Evolutionary conservation across 2,888 invertebrate genomes (phyloP), one percentile per base, ranked within the genome.

Genomic region (Beris chalybata): DNA sequence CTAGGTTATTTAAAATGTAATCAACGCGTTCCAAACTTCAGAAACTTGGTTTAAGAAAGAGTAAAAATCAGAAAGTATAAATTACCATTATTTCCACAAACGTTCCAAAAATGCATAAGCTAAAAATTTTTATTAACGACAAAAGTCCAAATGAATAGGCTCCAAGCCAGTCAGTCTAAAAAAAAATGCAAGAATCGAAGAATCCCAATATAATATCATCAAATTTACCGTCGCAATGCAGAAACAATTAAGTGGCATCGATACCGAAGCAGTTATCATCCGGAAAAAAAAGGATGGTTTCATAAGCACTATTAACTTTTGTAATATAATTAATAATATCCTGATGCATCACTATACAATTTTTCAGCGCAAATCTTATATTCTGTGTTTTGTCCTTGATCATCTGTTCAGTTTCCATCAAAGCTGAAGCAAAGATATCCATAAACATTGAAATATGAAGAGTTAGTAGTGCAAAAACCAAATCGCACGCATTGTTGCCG

Each of bases 81-180:
- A 2, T 31, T n/a, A 55, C 54, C 54, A 30, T 55, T n/a, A 55
- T 30, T 32, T 55, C 54, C 9, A 55, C 54, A 55, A 55, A 55
- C 2, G 54, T 32, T 32, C 54, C 54, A 12, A 55, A 38, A 7
- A 55, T 30, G 15, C 54, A 55, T n/a, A 32, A 55, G 12, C 32
- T 55, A 13, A 55, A 55, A 9, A 55, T 55, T n/a, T 55, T 55
- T 38, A 31, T 55, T 30, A 55, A 7, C 13, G 32, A 55, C 7
- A 55, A 55, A 7, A 55, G 32, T 13, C 5, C 54, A 6, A 55
- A 55, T 13, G 32, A 31, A 32, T 55, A 55, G 12, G 54, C 54
- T 55, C 54, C 54, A 7, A 55, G 5, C 54, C 54, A 55, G 4
- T 55, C 54, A 11, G 54, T 55, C 54, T 55, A 4, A 32, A 55